A percentile compares a stretch with the other conserved stretches of the same genome.
phyloP scores from a whole-genome alignment of 2,113 vertebrate species.

The Sander vitreus region DNA sequence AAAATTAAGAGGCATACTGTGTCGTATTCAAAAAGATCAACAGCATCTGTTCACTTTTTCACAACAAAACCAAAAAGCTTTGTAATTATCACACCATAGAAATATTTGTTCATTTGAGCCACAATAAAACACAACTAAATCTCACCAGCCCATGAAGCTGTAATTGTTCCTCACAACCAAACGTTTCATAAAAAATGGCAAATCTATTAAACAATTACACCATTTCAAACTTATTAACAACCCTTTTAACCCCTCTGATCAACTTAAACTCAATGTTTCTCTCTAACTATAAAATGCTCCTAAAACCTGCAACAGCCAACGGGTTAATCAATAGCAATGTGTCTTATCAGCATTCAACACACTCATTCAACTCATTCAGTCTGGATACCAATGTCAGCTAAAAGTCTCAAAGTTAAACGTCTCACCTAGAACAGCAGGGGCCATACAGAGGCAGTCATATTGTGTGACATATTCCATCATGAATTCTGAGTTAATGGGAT shows the following conservation, averaged over 20 bases:
- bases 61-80: neutral
- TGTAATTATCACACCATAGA: neutral
- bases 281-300: neutral
- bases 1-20: neutral
- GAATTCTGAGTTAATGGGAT: constrained; percentile 92
- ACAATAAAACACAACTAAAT: neutral
- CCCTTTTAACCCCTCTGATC: neutral
- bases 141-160: neutral
- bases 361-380: neutral
- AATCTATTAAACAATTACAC: neutral
- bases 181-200: neutral
- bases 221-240: neutral
- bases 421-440: constrained; percentile 86
- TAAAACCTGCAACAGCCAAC: neutral
- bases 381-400: neutral
- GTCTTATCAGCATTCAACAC: neutral
- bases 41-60: neutral
- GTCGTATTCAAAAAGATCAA: neutral
- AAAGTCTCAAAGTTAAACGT: neutral
- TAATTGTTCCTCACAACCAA: neutral
- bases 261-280: neutral
- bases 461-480: constrained; percentile 88
- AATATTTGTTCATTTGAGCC: neutral
- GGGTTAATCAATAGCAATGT: neutral
- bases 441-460: constrained; percentile 92